A percentile compares a stretch with the other conserved stretches of the same genome.
These are phyloP conservation scores for Dendrolimus houi DNA, from an alignment of 2,888 invertebrate species.

Conservation along the genomic window DNA sequence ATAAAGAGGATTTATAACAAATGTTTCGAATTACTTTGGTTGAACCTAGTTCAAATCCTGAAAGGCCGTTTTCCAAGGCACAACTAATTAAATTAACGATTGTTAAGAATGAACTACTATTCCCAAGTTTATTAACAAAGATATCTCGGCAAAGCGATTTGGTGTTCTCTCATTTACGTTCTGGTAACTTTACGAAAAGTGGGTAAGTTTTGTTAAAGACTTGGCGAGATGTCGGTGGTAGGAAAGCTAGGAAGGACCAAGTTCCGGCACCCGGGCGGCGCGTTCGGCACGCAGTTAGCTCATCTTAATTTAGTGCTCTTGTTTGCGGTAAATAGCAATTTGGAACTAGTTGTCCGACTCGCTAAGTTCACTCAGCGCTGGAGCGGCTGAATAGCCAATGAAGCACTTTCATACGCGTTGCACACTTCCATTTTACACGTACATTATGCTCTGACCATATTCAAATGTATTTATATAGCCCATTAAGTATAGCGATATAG, in stretches of 20 bases:
- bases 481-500: too few species aligned
- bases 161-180: conserved; percentile 20
- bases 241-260: conserved; percentile 10
- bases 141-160: conserved; percentile 25
- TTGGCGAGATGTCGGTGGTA: conserved; percentile 7
- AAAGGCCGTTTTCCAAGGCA: background rate
- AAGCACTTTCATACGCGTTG: conserved; percentile 19
- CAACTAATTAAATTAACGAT: conserved; percentile 10
- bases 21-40: too few species aligned
- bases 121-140: conserved; percentile 15
- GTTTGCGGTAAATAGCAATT: conserved; percentile 66
- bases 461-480: too few species aligned
- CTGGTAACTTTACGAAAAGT: conserved; percentile 28
- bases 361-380: conserved; percentile 35
- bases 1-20: too few species aligned
- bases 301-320: conserved; percentile 64
- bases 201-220: conserved; percentile 34
- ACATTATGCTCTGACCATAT: background rate
- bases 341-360: conserved; percentile 51
- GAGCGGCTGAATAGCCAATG: conserved; percentile 34
- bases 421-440: background rate
- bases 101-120: conserved; percentile 5
- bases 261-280: conserved; percentile 19
- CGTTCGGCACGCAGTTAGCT: conserved; percentile 39
- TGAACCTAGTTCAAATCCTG: too few species aligned